Conservation (phyloP, 2,797 vertebrate genomes). For the Sebastolobus altivelis region DNA sequence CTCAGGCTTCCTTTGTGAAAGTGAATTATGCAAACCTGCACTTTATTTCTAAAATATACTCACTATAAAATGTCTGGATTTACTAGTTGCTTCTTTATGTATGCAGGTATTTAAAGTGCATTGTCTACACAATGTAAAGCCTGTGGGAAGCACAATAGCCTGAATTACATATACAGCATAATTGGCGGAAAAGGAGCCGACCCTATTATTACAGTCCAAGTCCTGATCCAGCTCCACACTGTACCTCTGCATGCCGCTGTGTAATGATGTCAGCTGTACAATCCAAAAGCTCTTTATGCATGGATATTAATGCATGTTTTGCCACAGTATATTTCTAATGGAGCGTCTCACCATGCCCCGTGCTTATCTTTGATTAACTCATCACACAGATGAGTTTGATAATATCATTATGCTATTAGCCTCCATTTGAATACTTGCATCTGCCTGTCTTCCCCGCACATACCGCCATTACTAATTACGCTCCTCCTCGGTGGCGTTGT, state of each 20-base stretch:
- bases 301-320: conserved; percentile 74
- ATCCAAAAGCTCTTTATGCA: conserved; percentile 61
- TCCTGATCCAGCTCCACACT: conserved; percentile 62
- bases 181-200: conserved; percentile 37
- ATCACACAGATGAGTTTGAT: conserved; percentile 73
- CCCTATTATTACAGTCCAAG: conserved; percentile 38
- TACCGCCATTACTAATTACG: conserved; percentile 68
- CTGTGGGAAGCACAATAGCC: conserved; percentile 41
- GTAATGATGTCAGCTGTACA: conserved; percentile 52
- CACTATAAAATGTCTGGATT: neutral
- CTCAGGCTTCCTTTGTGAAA: neutral
- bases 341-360: conserved; percentile 56
- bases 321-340: conserved; percentile 55
- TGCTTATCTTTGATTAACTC: conserved; percentile 75
- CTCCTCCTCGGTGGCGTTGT: conserved; percentile 53
- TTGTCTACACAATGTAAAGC: conserved; percentile 19
- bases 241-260: conserved; percentile 68
- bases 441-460: conserved; percentile 66
- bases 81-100: conserved; percentile 9
- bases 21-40: neutral
- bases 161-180: conserved; percentile 35
- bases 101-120: conserved; percentile 3
- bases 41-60: neutral
- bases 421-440: conserved; percentile 71
- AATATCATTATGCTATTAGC: conserved; percentile 70